Evolutionary conservation across 2,113 vertebrate genomes (phyloP).

Genomic region (Daubentonia madagascariensis): DNA sequence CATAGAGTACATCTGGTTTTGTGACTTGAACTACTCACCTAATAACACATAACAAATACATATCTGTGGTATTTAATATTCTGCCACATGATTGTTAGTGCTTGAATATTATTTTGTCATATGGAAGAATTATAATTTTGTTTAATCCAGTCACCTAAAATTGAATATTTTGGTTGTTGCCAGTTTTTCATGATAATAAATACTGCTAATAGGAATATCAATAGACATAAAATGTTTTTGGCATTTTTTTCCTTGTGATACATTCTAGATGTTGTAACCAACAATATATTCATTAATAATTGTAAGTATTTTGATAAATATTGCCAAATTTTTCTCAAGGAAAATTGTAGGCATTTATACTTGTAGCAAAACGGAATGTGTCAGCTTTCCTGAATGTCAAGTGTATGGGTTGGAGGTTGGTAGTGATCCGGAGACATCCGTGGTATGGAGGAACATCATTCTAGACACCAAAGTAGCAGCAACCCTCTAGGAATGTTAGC

Average conservation of each 20-base stretch:
- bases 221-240: neutral
- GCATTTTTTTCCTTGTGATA: neutral
- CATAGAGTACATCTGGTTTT: neutral
- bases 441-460: neutral
- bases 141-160: neutral
- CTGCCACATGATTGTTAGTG: neutral
- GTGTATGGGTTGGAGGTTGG: neutral
- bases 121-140: neutral
- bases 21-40: neutral
- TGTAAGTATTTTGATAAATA: neutral
- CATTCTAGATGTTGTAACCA: neutral
- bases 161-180: neutral
- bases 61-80: neutral
- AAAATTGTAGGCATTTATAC: neutral
- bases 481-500: neutral
- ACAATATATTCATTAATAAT: neutral
- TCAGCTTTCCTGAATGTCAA: neutral
- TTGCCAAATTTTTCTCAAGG: neutral
- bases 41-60: neutral
- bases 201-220: neutral
- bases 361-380: neutral
- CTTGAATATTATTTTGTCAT: neutral
- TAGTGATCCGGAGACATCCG: rapidly evolving
- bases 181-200: neutral
- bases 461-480: neutral